Conservation (phyloP, 2,888 invertebrate species). For the Harpagoxenus sublaevis region DNA sequence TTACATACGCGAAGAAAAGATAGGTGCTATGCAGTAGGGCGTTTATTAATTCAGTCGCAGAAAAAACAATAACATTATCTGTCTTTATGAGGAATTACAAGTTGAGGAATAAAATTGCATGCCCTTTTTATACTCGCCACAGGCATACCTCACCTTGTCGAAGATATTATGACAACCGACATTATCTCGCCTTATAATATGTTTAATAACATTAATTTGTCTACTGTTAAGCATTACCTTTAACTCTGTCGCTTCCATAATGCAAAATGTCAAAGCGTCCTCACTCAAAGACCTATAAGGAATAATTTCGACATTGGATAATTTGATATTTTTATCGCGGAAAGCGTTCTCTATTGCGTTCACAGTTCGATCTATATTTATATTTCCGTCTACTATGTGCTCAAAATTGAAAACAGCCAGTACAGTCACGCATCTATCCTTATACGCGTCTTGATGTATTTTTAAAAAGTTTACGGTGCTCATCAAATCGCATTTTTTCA, state of each 20-base stretch:
- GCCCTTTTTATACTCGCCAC: no score
- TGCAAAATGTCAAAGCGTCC: no score
- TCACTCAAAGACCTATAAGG: no score
- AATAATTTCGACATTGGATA: no score
- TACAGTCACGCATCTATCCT: slow-evolving; percentile 74
- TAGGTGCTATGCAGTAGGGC: background rate
- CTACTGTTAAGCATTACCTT: no score
- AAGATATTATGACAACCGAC: no score
- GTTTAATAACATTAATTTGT: no score
- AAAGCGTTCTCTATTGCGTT: slow-evolving; percentile 67
- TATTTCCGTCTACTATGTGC: slow-evolving; percentile 54
- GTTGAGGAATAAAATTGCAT: no score
- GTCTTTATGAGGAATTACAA: no score
- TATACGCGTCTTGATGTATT: background rate
- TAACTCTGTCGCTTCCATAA: no score
- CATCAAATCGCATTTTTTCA: slow-evolving; percentile 74
- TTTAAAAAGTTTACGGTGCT: slow-evolving; percentile 70
- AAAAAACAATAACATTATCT: background rate
- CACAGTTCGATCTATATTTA: slow-evolving; percentile 69
- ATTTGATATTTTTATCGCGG: background rate
- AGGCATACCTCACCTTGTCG: no score
- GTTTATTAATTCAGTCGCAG: background rate
- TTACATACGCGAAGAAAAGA: background rate
- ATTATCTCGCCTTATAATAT: no score
- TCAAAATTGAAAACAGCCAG: slow-evolving; percentile 79